Evolutionary conservation across 2,113 vertebrate genomes (phyloP), one percentile per base, ranked within the genome.

Genomic region (Rhinogobius similis): DNA sequence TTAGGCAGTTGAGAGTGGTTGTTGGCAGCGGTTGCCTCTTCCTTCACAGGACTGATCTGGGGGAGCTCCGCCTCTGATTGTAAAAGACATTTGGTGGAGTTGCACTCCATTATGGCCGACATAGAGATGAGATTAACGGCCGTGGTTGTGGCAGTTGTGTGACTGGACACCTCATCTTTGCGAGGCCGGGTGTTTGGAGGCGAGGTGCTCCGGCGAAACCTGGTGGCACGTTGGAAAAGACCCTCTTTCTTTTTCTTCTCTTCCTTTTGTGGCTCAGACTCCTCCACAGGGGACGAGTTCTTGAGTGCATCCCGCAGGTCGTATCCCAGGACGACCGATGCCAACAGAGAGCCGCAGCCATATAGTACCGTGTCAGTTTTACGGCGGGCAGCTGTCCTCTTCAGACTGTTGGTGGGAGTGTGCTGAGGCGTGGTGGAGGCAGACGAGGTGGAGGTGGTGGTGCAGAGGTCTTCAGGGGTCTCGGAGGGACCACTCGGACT

Each of bases 171-270:
- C 20, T 94, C 95, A 0, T 95, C 94, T 52, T 92, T 94, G 23
- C 85, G 87, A 14, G 92, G 11, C 0, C 86, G 92, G 24, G 90
- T 83, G 0, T 84, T 55, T 1, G 92, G 87, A 0, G 95, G 92
- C 8, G 93, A 96, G 67, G 94, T 86, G 79, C 94, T 94, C 26
- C 94, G 90, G 13, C 92, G 95, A 79, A 95, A 93, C 39, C 94
- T 92, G 0, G 95, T 93, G 2, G 93, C 94, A 0, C 94, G 90
- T 75, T 94, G 97, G 73, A 97, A 96, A 62, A 95, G 72, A 1
- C 94, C 93, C 66, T 97, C 96, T 10, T 93, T 92, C 61, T 93
- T 96, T 83, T 94, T 96, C 89, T 92, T 94, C 70, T 96, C 96
- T 21, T 95, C 95, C 13, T 91, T 90, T 69, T 90, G 79, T 0